Base-by-base conservation (phyloP, 1,140 invertebrate species). In the Xylocopa sonorina region DNA sequence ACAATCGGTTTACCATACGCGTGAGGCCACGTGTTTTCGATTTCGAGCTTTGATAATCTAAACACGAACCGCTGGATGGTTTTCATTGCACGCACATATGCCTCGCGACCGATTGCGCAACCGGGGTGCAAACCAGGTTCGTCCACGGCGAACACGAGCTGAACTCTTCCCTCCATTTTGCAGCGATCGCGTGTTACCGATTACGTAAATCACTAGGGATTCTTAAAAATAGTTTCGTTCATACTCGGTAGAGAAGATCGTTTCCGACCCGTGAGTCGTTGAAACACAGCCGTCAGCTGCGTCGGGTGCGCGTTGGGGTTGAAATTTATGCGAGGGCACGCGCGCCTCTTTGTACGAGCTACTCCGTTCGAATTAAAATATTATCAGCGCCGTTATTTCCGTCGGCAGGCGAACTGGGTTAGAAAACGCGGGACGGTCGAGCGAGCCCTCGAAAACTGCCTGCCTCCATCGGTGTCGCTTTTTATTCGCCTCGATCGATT, bases 21-120 rank as follows among this genome's bases (percentile, higher is more conserved):
- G 38, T 60, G 51, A 76, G 68, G 50, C 63, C 82, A 85, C 73
- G 82, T 85, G 83, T 78, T 85, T 81, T 84, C 73, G 68, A 84
- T 85, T 74, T 55, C 63, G 62, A 55, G 46, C 78, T 80, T 77
- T 60, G 73, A 78, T 84, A 84, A 84, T 84, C 72, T 53, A 84
- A 84, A 85, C 82, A 81, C 78, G 82, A 81, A 68, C 63, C 24
- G 32, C 16, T 27, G n/a, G n/a, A n/a, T n/a, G n/a, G 27, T 68
- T 77, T 71, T 34, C 53, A 63, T 77, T 71, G 60, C 82, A 60
- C 64, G 34, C 78, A 66, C 67, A 68, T 67, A n/a, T n/a, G n/a
- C n/a, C 60, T n/a, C 18, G 64, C 50, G 2, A 16, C 38, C 14
- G 48, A 53, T 84, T 84, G 63, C 41, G 71, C 58, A 84, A 84